Evolutionary conservation across 2,797 vertebrate species (phyloP).

Genomic region (Poeciliopsis paucimaculata): DNA sequence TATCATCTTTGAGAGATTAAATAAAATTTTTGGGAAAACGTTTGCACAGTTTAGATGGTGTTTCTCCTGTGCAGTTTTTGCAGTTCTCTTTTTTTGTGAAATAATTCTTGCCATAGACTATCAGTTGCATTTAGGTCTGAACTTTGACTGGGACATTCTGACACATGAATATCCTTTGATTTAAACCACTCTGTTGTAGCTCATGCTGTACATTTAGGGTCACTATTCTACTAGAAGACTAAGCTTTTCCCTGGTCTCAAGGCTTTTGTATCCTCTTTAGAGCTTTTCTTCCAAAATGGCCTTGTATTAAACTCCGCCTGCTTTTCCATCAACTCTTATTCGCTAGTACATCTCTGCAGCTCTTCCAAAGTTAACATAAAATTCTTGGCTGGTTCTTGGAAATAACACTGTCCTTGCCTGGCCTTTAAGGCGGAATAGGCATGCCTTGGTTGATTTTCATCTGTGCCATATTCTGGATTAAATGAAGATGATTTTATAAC

Average conservation of each 20-base stretch:
- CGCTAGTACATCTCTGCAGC: background rate
- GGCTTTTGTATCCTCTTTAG: background rate
- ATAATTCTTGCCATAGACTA: conserved; percentile 1
- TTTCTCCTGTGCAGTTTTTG: conserved; percentile 9
- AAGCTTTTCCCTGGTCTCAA: background rate
- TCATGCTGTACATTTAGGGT: too few relatives aligned
- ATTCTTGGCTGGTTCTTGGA: background rate
- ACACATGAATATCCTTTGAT: too few relatives aligned
- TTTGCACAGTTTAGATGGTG: conserved; percentile 5
- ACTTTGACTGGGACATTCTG: too few relatives aligned
- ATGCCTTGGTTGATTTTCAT: background rate
- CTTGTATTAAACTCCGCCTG: background rate
- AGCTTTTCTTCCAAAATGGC: background rate
- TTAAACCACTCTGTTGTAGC: too few relatives aligned
- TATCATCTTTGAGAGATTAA: conserved; percentile 14
- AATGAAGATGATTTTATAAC: background rate
- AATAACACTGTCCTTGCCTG: background rate
- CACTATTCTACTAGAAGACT: too few relatives aligned
- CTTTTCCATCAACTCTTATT: background rate
- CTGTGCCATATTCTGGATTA: background rate
- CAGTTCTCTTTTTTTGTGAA: too few relatives aligned
- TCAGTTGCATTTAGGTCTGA: background rate
- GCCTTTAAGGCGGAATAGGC: background rate
- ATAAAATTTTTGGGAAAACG: background rate
- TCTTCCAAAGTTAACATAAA: background rate